These are phyloP conservation scores for Manis crassicaudata DNA, from an alignment of 2,797 vertebrate species.

Conservation along the genomic window DNA sequence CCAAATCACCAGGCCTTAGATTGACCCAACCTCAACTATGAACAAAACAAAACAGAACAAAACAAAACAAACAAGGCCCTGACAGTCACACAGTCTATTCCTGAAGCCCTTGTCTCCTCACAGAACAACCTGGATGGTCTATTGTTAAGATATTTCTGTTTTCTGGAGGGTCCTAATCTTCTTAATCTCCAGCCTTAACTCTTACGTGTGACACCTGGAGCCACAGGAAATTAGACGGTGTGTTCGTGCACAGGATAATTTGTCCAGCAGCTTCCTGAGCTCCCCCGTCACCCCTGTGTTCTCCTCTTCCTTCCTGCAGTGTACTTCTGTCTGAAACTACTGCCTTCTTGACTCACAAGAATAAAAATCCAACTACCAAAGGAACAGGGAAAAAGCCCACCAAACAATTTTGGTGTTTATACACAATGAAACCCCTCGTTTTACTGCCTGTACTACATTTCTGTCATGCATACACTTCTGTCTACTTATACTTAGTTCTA, in stretches of 20 bases:
- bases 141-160: not conserved
- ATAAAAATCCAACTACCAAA: not conserved
- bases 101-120: not conserved
- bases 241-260: rapidly evolving
- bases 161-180: not conserved
- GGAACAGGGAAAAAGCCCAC: not conserved
- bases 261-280: not conserved
- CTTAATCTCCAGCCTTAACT: too few species aligned
- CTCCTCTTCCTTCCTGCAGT: not conserved
- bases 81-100: not conserved
- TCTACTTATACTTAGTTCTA: not conserved
- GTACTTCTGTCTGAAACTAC: not conserved
- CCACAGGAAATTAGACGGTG: rapidly evolving
- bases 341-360: not conserved
- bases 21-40: not conserved
- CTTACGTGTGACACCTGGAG: not conserved
- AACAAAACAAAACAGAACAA: not conserved
- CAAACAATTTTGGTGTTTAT: not conserved
- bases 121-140: not conserved
- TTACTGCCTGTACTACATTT: too few species aligned
- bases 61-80: not conserved
- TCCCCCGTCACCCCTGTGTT: rapidly evolving
- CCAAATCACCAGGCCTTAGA: not conserved
- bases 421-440: not conserved
- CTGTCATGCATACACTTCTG: too few species aligned